Evolutionary conservation across 2,113 vertebrate genomes (phyloP), one percentile per base, ranked within the genome.

Genomic region (Camelus dromedarius): DNA sequence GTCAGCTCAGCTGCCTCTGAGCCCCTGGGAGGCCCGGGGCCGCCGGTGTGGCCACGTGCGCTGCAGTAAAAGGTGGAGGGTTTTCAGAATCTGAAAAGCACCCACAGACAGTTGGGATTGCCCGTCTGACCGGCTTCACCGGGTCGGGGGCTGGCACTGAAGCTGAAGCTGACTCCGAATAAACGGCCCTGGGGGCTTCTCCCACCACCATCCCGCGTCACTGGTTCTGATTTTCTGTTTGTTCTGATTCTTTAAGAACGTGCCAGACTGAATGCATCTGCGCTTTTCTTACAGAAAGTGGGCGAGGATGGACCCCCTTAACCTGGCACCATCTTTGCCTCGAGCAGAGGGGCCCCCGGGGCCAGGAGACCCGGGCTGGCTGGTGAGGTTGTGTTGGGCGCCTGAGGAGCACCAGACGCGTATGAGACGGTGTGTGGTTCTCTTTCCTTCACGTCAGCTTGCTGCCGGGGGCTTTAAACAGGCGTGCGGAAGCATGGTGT

Each of bases 251-350:
- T 58, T 2, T 58, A 38, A 22, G 1, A 22, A 9, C 13, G 42
- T 15, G 32, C 50, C 50, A 58, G 82, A 89, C 66, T 46, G 92
- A 95, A 81, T 52, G 75, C 54, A 77, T 35, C 58, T 46, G 92
- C 10, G 1, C 79, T 94, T 28, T 95, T 77, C 92, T 69, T 32
- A 35, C 58, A 93, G 95, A 96, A 82, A 32, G 32, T 16, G 56
- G 85, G 35, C 38, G 12, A 58, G 80, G 73, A 54, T 91, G 92
- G 96, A 88, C 58, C 82, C 79, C 54, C 46, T 75, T 82, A 19
- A 73, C 84, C 64, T 72, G 48, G 76, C 22, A 2, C 95, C 67
- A 0, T 48, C 6, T 79, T 81, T 96, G 70, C 91, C 46, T 24
- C 54, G 10, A 70, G 67, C 67, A 96, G 42, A 75, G 15, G 15